These are phyloP conservation scores for Dugesia japonica DNA, from an alignment of 2,888 invertebrate species.

Conservation along the genomic window DNA sequence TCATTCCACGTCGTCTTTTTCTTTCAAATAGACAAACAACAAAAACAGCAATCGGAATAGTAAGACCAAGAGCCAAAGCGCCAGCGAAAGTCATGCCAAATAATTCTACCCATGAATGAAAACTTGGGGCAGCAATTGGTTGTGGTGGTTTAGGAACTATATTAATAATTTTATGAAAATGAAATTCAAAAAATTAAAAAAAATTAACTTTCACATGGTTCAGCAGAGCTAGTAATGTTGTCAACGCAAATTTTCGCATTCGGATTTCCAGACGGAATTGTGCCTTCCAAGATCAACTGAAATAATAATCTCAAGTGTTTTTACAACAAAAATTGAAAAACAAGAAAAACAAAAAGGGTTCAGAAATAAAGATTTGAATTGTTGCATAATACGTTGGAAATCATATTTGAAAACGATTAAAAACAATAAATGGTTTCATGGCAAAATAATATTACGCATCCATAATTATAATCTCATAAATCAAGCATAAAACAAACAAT, in stretches of 20 bases:
- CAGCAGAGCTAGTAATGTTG: constrained; percentile 33
- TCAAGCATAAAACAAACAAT: no score
- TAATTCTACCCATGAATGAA: constrained; percentile 24
- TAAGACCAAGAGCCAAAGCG: constrained; percentile 33
- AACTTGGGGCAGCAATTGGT: not conserved
- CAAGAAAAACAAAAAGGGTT: no score
- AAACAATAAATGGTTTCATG: no score
- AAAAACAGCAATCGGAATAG: constrained; percentile 32
- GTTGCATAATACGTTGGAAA: no score
- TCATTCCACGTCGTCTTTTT: constrained; percentile 32
- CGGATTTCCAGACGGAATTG: constrained; percentile 35
- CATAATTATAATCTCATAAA: no score
- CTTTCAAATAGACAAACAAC: constrained; percentile 28
- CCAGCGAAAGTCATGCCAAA: constrained; percentile 33
- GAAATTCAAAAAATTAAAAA: not conserved
- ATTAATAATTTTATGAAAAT: not conserved
- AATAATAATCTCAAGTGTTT: not conserved
- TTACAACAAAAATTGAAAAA: not conserved
- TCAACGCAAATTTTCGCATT: constrained; percentile 35
- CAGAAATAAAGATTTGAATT: no score
- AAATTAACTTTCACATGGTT: constrained; percentile 32
- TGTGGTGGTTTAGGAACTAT: no score
- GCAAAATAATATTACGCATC: no score
- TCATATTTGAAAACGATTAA: no score
- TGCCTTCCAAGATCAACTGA: constrained; percentile 35